phyloP scores from a whole-genome alignment of 2,888 invertebrate species.

The Limnephilus rhombicus region DNA sequence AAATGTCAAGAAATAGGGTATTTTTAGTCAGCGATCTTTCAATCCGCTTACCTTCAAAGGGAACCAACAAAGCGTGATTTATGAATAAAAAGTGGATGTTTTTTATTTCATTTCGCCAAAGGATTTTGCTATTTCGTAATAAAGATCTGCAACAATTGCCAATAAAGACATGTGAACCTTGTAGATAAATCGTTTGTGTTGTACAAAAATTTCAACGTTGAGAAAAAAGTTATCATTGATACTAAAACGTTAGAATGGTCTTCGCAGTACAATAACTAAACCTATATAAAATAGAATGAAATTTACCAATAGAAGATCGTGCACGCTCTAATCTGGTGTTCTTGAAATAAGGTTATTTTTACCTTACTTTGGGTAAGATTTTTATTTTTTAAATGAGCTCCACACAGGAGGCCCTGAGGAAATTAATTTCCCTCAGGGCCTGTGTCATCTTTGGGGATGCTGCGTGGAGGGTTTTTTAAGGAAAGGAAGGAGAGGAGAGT shows the following conservation, averaged over 20 bases:
- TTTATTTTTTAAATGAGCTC: too few relatives aligned
- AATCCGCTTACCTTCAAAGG: neutral
- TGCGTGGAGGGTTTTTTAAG: too few relatives aligned
- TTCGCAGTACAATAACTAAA: neutral
- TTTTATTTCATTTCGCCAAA: constrained; percentile 26
- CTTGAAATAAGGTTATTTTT: too few relatives aligned
- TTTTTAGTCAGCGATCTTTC: neutral
- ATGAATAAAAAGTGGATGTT: constrained; percentile 45
- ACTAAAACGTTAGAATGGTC: neutral
- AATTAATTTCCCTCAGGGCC: too few relatives aligned
- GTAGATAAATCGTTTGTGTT: constrained; percentile 42
- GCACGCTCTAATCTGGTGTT: too few relatives aligned
- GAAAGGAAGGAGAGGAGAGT: too few relatives aligned
- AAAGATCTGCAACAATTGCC: constrained; percentile 52
- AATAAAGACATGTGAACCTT: constrained; percentile 49
- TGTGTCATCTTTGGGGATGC: too few relatives aligned
- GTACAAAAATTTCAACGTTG: constrained; percentile 34
- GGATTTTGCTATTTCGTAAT: constrained; percentile 41
- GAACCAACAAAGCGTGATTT: constrained; percentile 20
- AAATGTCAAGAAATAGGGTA: constrained; percentile 20
- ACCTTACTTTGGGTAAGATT: too few relatives aligned
- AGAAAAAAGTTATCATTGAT: constrained; percentile 2
- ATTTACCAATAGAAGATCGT: too few relatives aligned
- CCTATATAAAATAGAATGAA: neutral
- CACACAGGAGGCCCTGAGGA: too few relatives aligned